Evolutionary conservation across 2,888 invertebrate genomes (phyloP).

Genomic region (Sericinus montela): DNA sequence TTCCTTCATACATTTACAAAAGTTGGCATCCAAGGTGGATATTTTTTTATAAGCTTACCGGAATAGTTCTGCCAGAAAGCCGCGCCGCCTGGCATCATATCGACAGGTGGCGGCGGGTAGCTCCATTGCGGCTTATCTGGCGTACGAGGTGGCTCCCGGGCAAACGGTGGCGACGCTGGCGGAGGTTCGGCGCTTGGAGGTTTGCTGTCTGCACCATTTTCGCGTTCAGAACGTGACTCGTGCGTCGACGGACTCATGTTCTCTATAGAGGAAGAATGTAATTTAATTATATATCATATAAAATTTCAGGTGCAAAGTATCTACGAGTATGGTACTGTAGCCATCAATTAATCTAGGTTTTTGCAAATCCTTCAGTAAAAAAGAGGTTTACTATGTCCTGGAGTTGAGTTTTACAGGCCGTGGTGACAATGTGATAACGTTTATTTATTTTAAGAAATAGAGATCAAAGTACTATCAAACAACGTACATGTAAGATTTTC

Average conservation of each 20-base stretch:
- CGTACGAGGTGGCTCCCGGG: slow-evolving; percentile 66
- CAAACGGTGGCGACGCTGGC: slow-evolving; percentile 66
- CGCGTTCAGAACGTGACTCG: slow-evolving; percentile 62
- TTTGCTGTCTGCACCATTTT: slow-evolving; percentile 71
- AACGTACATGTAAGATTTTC: slow-evolving; percentile 68
- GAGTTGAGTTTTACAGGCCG: no score
- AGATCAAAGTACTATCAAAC: slow-evolving; percentile 31
- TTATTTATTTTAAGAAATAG: neutral
- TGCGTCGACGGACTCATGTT: slow-evolving; percentile 55
- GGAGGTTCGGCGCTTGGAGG: slow-evolving; percentile 69
- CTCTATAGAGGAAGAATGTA: slow-evolving; percentile 41
- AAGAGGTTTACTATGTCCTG: no score
- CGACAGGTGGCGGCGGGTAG: slow-evolving; percentile 77
- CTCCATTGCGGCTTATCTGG: slow-evolving; percentile 77
- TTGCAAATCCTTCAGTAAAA: no score
- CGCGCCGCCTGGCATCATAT: slow-evolving; percentile 90
- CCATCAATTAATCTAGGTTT: no score
- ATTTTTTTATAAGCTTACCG: slow-evolving; percentile 79
- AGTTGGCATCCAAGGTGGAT: no score
- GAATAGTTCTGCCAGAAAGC: slow-evolving; percentile 96
- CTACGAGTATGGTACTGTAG: no score
- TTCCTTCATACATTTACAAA: no score
- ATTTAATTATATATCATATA: neutral
- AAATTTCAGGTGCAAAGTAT: no score
- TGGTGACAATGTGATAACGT: no score